Base-by-base conservation (phyloP, 2,888 invertebrate genomes). In the Lamellibrachia satsuma region DNA sequence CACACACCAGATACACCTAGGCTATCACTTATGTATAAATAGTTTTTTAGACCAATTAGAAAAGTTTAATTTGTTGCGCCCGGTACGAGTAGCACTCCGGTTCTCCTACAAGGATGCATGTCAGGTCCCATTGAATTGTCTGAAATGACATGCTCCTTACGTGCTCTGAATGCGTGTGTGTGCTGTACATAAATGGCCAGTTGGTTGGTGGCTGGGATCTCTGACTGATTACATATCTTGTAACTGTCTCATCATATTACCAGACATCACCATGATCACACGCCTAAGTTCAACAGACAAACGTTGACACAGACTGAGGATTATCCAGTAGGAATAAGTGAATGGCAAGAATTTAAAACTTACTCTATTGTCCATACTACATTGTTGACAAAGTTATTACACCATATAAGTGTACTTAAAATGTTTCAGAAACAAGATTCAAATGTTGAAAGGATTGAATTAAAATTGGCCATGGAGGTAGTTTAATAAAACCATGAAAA, bases 41-140 rank as follows among this genome's bases (percentile, higher is more conserved):
- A 75, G 75, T 75, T 75, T 75, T 75, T 75, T 75, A 39, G n/a
- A 75, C 75, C 75, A 75, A 75, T 75, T 75, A 75, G 75, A 75
- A 75, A 75, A 75, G 75, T 75, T 75, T 75, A 75, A 75, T 75
- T 75, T 75, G 22, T 15, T n/a, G 75, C 15, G 75, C 75, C 75
- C 15, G 75, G 75, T 75, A 75, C 75, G 22, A 6, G 22, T 22
- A 75, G 75, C 22, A 6, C 22, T 75, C 22, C 0, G 22, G 15
- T 75, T 75, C 75, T 75, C 15, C 75, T 75, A 75, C 75, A 75
- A 15, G 75, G n/a, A 75, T 22, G 75, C 75, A 2, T 75, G 75
- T 75, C 75, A 75, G 15, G 75, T 75, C 75, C 22, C 6, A 75
- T 75, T 75, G 75, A 15, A 15, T 15, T 15, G 15, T 15, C 11